Evolutionary conservation across 2,113 vertebrate genomes (phyloP).

Genomic region (Scomber japonicus): DNA sequence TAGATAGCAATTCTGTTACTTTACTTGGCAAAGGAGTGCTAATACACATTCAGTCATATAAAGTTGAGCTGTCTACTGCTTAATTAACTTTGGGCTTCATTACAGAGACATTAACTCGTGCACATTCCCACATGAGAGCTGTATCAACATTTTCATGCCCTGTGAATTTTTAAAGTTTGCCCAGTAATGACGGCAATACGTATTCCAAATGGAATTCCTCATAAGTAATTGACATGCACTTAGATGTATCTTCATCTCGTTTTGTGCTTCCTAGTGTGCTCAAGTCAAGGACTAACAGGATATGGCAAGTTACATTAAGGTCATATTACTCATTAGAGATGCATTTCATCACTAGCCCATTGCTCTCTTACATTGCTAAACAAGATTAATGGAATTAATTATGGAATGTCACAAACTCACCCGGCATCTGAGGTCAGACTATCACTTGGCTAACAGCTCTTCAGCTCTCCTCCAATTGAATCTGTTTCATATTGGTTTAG

Average conservation of each 20-base stretch:
- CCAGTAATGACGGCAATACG: neutral
- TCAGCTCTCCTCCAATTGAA: neutral
- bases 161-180: neutral
- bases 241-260: neutral
- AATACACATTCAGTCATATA: no score
- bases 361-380: neutral
- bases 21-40: no score
- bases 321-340: conserved; percentile 17
- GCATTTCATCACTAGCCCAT: neutral
- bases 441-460: neutral
- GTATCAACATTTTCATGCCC: neutral
- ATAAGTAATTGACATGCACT: conserved; percentile 9
- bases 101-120: neutral
- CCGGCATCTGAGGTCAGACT: neutral
- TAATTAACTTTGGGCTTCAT: neutral
- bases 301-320: conserved; percentile 20
- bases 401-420: neutral
- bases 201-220: neutral
- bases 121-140: neutral
- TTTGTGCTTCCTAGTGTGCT: neutral
- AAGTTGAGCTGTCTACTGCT: neutral
- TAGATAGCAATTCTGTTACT: no score
- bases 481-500: neutral
- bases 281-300: conserved; percentile 12
- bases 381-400: neutral